phyloP scores from a whole-genome alignment of 2,888 invertebrate species.

The Malacosoma neustria region DNA sequence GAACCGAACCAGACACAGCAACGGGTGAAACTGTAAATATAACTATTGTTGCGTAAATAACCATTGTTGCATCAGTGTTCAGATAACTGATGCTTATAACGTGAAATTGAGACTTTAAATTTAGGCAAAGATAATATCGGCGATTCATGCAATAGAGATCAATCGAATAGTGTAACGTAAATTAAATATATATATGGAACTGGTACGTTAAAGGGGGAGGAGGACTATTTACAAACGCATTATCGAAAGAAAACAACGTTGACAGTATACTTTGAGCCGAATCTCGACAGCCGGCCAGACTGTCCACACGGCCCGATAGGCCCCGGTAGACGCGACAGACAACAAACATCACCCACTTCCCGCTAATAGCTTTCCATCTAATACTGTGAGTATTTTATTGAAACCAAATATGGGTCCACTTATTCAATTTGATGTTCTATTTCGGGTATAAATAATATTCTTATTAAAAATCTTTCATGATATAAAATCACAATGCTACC shows the following conservation, averaged over 20 bases:
- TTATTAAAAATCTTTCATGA: too few relatives aligned
- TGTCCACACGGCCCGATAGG: conserved; percentile 12
- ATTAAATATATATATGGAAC: conserved; percentile 46
- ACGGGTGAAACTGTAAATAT: conserved; percentile 41
- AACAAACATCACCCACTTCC: conserved; percentile 38
- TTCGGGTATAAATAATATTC: background rate
- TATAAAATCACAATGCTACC: too few relatives aligned
- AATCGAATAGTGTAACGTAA: conserved; percentile 36
- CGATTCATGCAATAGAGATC: too few relatives aligned
- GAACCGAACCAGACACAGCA: conserved; percentile 31
- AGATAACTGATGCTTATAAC: too few relatives aligned
- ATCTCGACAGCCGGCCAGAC: conserved; percentile 11
- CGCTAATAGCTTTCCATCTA: conserved; percentile 34
- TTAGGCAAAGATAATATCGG: too few relatives aligned
- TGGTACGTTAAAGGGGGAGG: conserved; percentile 31
- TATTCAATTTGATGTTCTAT: background rate
- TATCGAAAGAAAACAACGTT: conserved; percentile 54
- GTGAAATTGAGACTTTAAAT: too few relatives aligned
- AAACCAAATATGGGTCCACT: conserved; percentile 5
- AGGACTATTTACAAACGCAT: conserved; percentile 52
- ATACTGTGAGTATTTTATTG: conserved; percentile 3
- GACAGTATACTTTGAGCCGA: conserved; percentile 34
- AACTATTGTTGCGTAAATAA: conserved; percentile 13
- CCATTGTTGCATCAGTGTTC: conserved; percentile 24
- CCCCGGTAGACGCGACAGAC: conserved; percentile 27